These are phyloP conservation scores for Pundamilia nyererei DNA, from an alignment of 2,113 vertebrate genomes.

Conservation along the genomic window DNA sequence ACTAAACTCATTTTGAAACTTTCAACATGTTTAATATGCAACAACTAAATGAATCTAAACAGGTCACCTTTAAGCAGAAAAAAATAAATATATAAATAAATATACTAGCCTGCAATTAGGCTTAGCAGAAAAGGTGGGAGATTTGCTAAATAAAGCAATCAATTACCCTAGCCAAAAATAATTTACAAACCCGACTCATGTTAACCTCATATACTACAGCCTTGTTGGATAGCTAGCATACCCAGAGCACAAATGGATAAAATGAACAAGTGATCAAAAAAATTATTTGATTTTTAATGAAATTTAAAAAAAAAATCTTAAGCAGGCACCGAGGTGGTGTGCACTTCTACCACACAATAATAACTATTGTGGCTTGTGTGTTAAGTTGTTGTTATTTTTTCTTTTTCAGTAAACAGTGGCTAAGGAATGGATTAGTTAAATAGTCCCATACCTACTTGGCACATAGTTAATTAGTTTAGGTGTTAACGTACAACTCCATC, in stretches of 20 bases:
- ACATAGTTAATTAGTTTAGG: background rate
- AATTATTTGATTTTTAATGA: background rate
- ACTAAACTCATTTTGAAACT: background rate
- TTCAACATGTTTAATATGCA: background rate
- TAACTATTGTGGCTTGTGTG: background rate
- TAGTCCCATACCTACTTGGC: background rate
- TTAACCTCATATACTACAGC: background rate
- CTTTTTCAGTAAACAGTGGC: background rate
- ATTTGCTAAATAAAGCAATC: background rate
- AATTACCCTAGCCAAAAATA: background rate
- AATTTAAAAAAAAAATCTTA: background rate
- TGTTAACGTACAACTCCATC: background rate
- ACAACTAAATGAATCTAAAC: background rate
- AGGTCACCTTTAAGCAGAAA: background rate
- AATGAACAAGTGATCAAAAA: background rate
- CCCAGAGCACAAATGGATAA: background rate
- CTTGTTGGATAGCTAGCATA: background rate
- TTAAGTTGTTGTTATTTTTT: background rate
- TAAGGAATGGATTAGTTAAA: background rate
- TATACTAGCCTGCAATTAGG: background rate
- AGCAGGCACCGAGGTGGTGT: background rate
- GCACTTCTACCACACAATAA: background rate
- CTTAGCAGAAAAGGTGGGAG: background rate
- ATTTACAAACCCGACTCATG: background rate
- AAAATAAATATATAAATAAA: conserved; percentile 60